Base-by-base conservation (phyloP, 2,797 vertebrate species). In the Oreochromis grahami region DNA sequence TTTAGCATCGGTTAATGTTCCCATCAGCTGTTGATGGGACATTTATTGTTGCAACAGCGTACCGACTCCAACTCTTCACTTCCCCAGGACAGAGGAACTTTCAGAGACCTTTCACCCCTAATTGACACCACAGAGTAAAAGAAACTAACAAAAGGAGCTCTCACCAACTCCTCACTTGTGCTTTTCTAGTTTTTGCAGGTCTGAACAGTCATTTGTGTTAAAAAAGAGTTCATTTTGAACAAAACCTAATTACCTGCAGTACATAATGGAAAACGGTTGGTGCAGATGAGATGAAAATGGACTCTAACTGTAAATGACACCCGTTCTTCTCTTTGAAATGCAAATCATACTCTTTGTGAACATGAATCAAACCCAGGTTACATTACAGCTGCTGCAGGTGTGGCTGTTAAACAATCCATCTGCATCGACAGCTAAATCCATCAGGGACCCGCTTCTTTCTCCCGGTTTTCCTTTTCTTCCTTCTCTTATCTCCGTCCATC, bases 281-380 rank as follows among this genome's bases (percentile, higher is more conserved):
- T 3, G 43, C 8, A 32, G 43, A 34, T 3, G 21, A 84, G 79
- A 81, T 17, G 79, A 8, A 51, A 58, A 56, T 6, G 51, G 56
- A 72, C 65, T 68, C 34, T 41, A 43, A 74, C 32, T 38, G 70
- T 83, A 82, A 85, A 81, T 34, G 87, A 58, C 77, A 68, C 32
- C 24, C 1, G 9, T 1, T 0, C 11, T 12, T 21, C n/a, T 74
- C 82, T 88, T 89, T 90, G 77, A 89, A 78, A 87, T 90, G 89
- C 56, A 86, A 89, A 93, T 90, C 48, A 51, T 21, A 41, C n/a
- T 2, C 84, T 80, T 21, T 78, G 80, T n/a, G 79, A 68, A 85
- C 80, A 85, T 79, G 77, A 86, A 63, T 77, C 48, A 10, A 7
- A 68, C 53, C 8, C 53, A 17, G 86, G 83, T 85, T 21, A 52